These are phyloP conservation scores for Yoshiicerus persimilis DNA, from an alignment of 1,140 invertebrate species.

Conservation along the genomic window DNA sequence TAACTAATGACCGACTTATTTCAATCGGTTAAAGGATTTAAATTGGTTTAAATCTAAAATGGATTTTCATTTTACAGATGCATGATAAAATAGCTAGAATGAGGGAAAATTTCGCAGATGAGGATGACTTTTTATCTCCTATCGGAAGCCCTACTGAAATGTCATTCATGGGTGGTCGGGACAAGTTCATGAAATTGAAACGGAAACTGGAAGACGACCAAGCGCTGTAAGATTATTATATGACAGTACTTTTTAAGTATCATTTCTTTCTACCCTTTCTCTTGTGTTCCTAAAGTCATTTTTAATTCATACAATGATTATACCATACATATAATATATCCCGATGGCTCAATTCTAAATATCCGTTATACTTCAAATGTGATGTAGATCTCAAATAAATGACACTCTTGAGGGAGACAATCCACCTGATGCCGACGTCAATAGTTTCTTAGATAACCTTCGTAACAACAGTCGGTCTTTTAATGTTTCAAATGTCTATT, in stretches of 20 bases:
- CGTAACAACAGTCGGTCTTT: not conserved
- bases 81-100: not conserved
- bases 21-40: too few species aligned
- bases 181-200: slow-evolving; percentile 34
- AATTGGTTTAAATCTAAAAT: too few species aligned
- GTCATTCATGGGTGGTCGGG: not conserved
- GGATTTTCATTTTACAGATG: not conserved
- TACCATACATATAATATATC: too few species aligned
- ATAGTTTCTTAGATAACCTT: slow-evolving; percentile 21
- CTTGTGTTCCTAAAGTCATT: too few species aligned
- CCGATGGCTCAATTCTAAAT: too few species aligned
- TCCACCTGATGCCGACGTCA: not conserved
- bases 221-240: not conserved
- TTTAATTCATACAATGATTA: too few species aligned
- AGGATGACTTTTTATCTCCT: not conserved
- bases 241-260: too few species aligned
- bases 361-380: not conserved
- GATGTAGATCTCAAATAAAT: not conserved
- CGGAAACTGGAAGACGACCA: slow-evolving; percentile 40
- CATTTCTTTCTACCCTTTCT: not conserved
- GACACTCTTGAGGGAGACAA: not conserved
- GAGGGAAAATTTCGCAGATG: not conserved
- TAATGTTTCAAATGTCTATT: not conserved
- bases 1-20: too few species aligned
- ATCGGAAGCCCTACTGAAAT: slow-evolving; percentile 36